Evolutionary conservation across 2,888 invertebrate species (phyloP), one percentile per base, ranked within the genome.

Genomic region (Psylliodes chrysocephalus): DNA sequence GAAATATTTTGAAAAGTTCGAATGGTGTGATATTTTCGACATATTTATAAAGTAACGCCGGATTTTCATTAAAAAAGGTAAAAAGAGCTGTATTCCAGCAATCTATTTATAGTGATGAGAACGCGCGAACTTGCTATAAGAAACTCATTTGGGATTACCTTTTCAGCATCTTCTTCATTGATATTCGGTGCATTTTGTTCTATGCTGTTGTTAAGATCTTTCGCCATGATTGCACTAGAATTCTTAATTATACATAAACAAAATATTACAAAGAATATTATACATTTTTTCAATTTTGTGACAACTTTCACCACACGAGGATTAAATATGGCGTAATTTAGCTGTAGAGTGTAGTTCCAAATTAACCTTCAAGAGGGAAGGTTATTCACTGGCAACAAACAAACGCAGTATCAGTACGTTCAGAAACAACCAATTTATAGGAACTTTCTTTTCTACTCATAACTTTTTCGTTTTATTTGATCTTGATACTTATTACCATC

Each of bases 301-400:
- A 77, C 77, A 79, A 79, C 79, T 81, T 81, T 81, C 80, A 79
- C 81, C 80, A 80, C 81, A 81, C 81, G 82, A 81, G 80, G 78
- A 81, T 77, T 73, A 78, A 82, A 82, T 78, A 82, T 82, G 82
- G 82, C 82, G 81, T 69, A 66, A 68, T 61, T 62, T 66, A 55
- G 66, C 62, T 64, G 53, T 70, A 66, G 69, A 65, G 60, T 64
- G 53, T 70, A 66, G 69, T 69, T 66, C 65, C 55, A 69, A 67
- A 59, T 54, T 67, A 64, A 65, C 63, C 62, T 68, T 68, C 64
- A 57, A 72, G 70, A 67, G 67, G 62, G 69, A 49, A 49, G 49
- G 25, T 49, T 49, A 49, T 6, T 49, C 30, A 12, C 15, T 49
- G 49, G 28, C 49, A 49, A 1, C 28, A 49, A 49, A 49, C 49